Evolutionary conservation across 2,113 vertebrate genomes (phyloP), one percentile per base, ranked within the genome.

Genomic region (Passer domesticus): DNA sequence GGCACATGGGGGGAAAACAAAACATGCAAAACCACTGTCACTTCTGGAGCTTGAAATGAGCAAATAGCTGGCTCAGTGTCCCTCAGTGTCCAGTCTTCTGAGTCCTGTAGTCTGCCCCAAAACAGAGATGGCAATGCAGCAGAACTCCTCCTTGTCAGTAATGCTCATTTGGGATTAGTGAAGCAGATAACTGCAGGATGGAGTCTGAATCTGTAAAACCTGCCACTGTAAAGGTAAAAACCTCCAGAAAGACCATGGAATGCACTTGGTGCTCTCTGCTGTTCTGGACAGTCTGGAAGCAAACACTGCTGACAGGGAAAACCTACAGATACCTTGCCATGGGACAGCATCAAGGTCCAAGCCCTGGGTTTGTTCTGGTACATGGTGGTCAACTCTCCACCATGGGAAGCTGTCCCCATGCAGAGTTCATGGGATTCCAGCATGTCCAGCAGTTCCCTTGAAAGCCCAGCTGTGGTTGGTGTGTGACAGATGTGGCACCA

Each of bases 101-200:
- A 49, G 68, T 58, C 25, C 14, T 39, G 9, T 35, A 46, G 27
- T 31, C 37, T 94, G 46, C 58, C 50, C 60, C 63, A 58, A 23
- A 93, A 22, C 41, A 60, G 63, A 50, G 60, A 1, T 75, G 41
- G 30, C 41, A 60, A 44, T 30, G 6, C 23, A 39, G 46, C 55
- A 84, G 87, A 25, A 81, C 47, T 15, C 50, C 19, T 53, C 17
- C 63, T 59, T 53, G 23, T 70, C 46, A 60, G 13, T 35, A 47
- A 6, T 0, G 0, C 62, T 77, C 63, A 2, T 10, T 23, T n/a
- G 62, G 66, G 58, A 9, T 72, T 60, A 56, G 73, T 31, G 30
- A 39, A 83, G 74, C 70, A 79, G 37, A 5, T 68, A 25, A 62
- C 10, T 47, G 16, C 20, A 23, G 41, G 50, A 22, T 21, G 46